phyloP scores from a whole-genome alignment of 2,888 invertebrate species.

The Carabus problematicus region DNA sequence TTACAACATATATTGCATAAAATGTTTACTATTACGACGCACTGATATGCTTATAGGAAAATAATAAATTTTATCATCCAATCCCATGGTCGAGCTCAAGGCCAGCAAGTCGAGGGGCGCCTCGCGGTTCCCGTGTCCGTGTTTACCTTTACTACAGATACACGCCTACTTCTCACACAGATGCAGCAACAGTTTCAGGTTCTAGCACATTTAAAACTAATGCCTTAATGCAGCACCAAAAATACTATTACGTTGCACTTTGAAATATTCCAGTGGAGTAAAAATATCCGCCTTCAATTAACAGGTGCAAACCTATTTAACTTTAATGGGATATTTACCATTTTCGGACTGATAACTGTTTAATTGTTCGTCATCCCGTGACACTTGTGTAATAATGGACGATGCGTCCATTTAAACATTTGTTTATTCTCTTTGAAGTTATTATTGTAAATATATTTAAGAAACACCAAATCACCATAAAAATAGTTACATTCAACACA shows the following conservation, averaged over 20 bases:
- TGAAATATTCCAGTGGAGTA: constrained; percentile 12
- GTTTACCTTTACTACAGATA: constrained; percentile 50
- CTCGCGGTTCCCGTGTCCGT: constrained; percentile 47
- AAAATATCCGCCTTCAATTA: constrained; percentile 42
- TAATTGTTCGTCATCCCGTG: constrained; percentile 95
- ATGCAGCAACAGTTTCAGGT: constrained; percentile 34
- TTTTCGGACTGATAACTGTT: constrained; percentile 91
- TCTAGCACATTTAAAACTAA: constrained; percentile 26
- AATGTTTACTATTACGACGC: constrained; percentile 43
- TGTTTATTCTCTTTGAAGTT: constrained; percentile 56
- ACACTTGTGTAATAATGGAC: constrained; percentile 98
- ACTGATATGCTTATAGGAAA: constrained; percentile 41
- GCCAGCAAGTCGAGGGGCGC: constrained; percentile 52
- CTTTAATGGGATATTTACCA: constrained; percentile 69
- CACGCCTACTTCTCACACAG: constrained; percentile 54
- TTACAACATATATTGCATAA: constrained; percentile 37
- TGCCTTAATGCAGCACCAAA: constrained; percentile 25
- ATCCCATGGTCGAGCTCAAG: constrained; percentile 50
- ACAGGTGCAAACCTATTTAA: constrained; percentile 47
- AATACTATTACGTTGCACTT: constrained; percentile 33
- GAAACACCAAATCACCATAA: constrained; percentile 48
- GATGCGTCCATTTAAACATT: constrained; percentile 95
- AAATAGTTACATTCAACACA: constrained; percentile 52
- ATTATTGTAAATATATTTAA: constrained; percentile 43
- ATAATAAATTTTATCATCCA: constrained; percentile 42